These are phyloP conservation scores for Mesocricetus auratus DNA, from an alignment of 2,113 vertebrate species.

Conservation along the genomic window DNA sequence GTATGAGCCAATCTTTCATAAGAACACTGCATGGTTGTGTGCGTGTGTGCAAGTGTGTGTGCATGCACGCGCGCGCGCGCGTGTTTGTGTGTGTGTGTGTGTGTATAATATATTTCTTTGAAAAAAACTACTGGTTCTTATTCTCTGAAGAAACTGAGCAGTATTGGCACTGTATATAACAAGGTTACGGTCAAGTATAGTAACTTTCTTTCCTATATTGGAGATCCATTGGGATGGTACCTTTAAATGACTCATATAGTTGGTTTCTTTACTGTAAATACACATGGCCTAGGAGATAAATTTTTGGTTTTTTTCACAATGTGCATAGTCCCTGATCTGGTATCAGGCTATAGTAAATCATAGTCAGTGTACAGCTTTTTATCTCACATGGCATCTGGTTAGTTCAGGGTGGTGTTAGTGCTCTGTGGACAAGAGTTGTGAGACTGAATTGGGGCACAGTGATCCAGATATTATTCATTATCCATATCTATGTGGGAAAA, in stretches of 20 bases:
- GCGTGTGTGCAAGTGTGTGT: background rate
- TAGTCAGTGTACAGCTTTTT: background rate
- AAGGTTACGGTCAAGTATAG: background rate
- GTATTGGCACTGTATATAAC: background rate
- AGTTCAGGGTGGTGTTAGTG: background rate
- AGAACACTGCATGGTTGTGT: background rate
- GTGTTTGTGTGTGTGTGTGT: background rate
- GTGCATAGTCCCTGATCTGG: conserved; percentile 8
- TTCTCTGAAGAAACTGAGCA: background rate
- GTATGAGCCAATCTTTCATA: background rate
- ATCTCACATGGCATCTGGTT: background rate
- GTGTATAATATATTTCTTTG: background rate
- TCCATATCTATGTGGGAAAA: background rate
- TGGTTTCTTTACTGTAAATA: conserved; percentile 54
- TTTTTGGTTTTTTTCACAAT: background rate
- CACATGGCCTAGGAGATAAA: conserved; percentile 24
- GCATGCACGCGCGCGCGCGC: background rate
- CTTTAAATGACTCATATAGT: conserved; percentile 9
- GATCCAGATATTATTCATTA: background rate
- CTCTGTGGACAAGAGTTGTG: background rate
- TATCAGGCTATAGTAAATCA: background rate
- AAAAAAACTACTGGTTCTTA: background rate
- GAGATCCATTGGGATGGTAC: background rate
- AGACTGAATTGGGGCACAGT: background rate
- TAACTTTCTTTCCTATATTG: background rate